phyloP scores from a whole-genome alignment of 2,888 invertebrate species.

The Rutpela maculata region DNA sequence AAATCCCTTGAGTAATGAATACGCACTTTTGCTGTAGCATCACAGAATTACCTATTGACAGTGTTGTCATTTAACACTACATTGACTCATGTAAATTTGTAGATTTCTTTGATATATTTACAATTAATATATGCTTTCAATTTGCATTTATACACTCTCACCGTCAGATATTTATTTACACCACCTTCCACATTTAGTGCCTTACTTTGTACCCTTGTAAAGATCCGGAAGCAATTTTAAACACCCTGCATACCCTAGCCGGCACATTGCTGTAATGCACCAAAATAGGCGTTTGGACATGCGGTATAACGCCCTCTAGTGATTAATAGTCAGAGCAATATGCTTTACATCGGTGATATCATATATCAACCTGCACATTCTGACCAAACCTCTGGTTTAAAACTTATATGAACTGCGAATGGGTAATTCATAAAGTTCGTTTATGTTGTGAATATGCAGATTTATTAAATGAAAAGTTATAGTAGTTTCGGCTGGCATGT shows the following conservation, averaged over 20 bases:
- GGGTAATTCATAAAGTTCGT: conserved; percentile 1
- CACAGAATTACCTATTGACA: no score
- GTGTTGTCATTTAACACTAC: no score
- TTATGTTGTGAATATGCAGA: neutral
- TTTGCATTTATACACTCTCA: neutral
- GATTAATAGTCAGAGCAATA: conserved; percentile 42
- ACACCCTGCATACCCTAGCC: conserved; percentile 23
- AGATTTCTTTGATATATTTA: neutral
- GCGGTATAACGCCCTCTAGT: conserved; percentile 36
- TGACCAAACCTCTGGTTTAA: conserved; percentile 27
- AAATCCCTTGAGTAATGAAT: no score
- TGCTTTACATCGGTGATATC: conserved; percentile 51
- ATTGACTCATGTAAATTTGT: neutral
- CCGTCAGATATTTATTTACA: neutral
- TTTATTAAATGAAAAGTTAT: neutral
- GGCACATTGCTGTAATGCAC: conserved; percentile 1
- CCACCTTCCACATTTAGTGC: neutral
- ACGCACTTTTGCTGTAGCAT: no score
- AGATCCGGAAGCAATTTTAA: conserved; percentile 33
- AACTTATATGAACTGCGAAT: conserved; percentile 11
- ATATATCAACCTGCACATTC: conserved; percentile 56
- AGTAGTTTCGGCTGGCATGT: neutral
- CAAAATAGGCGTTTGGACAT: conserved; percentile 34
- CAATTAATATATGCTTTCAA: neutral
- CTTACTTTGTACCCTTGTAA: conserved; percentile 14